Conservation (phyloP, 2,888 invertebrate species). For the Drosophila kanekoi region DNA sequence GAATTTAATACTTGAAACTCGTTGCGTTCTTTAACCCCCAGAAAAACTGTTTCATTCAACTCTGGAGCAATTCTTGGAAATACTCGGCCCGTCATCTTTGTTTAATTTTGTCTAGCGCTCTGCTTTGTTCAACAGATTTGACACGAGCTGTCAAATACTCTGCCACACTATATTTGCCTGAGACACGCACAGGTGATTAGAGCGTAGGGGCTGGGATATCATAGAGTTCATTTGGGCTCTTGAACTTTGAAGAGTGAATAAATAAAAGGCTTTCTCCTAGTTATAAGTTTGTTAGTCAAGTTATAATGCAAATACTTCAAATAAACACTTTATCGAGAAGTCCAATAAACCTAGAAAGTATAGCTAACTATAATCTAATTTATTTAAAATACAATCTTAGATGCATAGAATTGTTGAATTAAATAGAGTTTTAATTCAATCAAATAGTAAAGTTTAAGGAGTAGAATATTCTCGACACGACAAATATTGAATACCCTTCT, state of each 20-base stretch:
- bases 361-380: too few species aligned
- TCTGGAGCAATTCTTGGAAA: neutral
- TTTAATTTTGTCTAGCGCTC: conserved; percentile 16
- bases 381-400: too few species aligned
- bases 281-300: too few species aligned
- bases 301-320: too few species aligned
- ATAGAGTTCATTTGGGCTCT: conserved; percentile 9
- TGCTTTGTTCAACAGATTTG: conserved; percentile 26
- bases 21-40: neutral
- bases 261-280: too few species aligned
- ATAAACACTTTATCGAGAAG: too few species aligned
- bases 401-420: too few species aligned
- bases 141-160: conserved; percentile 33
- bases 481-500: too few species aligned
- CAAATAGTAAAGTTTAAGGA: too few species aligned
- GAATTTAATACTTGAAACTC: neutral
- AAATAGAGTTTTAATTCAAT: too few species aligned
- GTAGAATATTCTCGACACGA: too few species aligned
- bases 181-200: conserved; percentile 37
- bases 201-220: neutral
- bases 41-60: conserved; percentile 11
- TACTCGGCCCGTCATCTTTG: conserved; percentile 18
- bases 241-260: conserved; percentile 13
- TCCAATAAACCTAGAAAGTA: too few species aligned
- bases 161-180: conserved; percentile 13